A percentile compares a stretch with the other conserved stretches of the same genome.
Evolutionary conservation across 2,113 vertebrate species (phyloP).

Genomic region (Pelmatolapia mariae): DNA sequence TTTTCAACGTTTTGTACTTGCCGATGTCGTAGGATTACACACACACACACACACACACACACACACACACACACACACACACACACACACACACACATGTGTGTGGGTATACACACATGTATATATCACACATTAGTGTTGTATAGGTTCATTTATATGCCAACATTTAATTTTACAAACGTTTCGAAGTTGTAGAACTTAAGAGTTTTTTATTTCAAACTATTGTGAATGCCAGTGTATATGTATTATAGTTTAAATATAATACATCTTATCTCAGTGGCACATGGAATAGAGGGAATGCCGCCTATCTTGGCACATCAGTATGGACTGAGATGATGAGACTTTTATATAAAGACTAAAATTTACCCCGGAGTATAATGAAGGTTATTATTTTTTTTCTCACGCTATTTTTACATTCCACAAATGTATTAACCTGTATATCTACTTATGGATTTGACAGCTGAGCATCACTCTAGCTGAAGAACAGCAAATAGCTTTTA

Average conservation of each 20-base stretch:
- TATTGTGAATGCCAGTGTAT: neutral
- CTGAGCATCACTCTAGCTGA: neutral
- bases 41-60: neutral
- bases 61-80: neutral
- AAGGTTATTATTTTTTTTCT: neutral
- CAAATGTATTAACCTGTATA: neutral
- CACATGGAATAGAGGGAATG: neutral
- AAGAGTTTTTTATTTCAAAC: neutral
- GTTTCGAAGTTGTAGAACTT: neutral
- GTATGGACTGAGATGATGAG: neutral
- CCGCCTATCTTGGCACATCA: neutral
- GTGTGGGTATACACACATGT: neutral
- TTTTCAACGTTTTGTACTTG: neutral
- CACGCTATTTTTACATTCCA: neutral
- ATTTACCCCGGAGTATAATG: neutral
- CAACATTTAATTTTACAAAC: neutral
- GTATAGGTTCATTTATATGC: neutral
- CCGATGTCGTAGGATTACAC: neutral
- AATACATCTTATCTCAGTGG: neutral
- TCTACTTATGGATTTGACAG: neutral
- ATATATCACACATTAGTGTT: neutral
- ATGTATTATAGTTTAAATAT: neutral
- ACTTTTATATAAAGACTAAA: neutral
- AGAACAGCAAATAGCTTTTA: slow-evolving; percentile 11
- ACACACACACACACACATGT: neutral